Conservation (phyloP, 2,113 vertebrate genomes). For the Rhinogobius similis region DNA sequence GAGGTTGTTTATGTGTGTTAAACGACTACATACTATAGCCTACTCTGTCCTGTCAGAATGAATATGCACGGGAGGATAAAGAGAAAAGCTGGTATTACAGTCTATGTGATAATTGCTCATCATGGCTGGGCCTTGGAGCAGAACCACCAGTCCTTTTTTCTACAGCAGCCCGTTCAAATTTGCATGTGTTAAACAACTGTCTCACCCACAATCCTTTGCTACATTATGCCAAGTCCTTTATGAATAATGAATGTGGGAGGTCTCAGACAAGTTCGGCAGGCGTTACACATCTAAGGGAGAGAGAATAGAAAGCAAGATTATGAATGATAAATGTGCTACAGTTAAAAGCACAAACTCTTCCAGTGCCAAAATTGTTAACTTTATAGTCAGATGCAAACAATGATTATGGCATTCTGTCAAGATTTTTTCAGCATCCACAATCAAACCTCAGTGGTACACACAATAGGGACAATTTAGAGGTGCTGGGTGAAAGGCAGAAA, state of each 20-base stretch:
- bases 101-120: constrained; percentile 48
- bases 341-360: not conserved
- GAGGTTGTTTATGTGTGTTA: not conserved
- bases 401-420: no score
- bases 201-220: constrained; percentile 23
- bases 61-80: constrained; percentile 17
- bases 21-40: not conserved
- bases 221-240: constrained; percentile 19
- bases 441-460: no score
- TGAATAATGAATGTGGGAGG: constrained; percentile 43
- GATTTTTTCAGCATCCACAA: not conserved
- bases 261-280: constrained; percentile 7
- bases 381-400: no score
- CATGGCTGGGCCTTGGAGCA: constrained; percentile 33
- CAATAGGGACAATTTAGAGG: no score
- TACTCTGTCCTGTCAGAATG: not conserved
- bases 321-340: not conserved
- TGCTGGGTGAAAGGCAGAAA: no score
- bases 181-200: constrained; percentile 45
- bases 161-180: constrained; percentile 39
- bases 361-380: not conserved
- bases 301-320: not conserved
- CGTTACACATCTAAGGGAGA: constrained; percentile 2
- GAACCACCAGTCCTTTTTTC: constrained; percentile 31
- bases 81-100: constrained; percentile 19